Percentiles rank a stretch among this genome's conserved stretches.
Conservation (phyloP, 2,113 vertebrate genomes). For the Macquaria ambigua region DNA sequence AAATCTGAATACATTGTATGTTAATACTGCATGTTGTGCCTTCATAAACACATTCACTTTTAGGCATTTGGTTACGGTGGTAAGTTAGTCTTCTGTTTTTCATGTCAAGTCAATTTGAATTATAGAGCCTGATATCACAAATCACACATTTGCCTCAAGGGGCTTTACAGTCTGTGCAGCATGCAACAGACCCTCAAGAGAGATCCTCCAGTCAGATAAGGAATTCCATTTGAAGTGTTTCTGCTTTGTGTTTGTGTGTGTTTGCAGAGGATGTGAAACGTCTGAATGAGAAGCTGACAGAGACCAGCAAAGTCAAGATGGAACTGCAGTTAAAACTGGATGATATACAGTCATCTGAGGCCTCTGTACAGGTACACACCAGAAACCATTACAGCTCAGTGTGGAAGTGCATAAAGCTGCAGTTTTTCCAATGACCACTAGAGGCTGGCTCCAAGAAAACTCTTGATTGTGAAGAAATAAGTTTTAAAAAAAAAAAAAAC, state of each 20-base stretch:
- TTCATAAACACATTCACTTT: background rate
- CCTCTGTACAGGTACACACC: slow-evolving; percentile 89
- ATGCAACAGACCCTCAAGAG: background rate
- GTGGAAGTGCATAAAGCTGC: background rate
- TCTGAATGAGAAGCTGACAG: slow-evolving; percentile 91
- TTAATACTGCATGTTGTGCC: background rate
- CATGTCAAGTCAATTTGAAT: background rate
- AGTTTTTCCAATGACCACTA: background rate
- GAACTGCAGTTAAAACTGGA: slow-evolving; percentile 96
- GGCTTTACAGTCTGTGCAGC: background rate
- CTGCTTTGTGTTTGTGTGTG: background rate
- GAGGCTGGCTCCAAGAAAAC: background rate
- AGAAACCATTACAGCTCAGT: background rate
- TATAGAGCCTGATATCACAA: background rate
- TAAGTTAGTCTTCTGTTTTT: background rate
- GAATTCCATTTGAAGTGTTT: background rate
- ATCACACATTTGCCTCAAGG: background rate
- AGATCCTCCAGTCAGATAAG: background rate
- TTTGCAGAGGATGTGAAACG: slow-evolving; percentile 91
- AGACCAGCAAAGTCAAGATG: slow-evolving; percentile 90
- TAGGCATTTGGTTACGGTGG: background rate
- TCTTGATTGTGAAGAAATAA: background rate
- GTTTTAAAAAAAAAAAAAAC: background rate
- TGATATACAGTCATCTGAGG: slow-evolving; percentile 92
- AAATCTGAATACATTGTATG: background rate